A percentile compares a stretch with the other conserved stretches of the same genome.
Conservation (phyloP, 2,888 invertebrate genomes). For the Lutraria lutraria region DNA sequence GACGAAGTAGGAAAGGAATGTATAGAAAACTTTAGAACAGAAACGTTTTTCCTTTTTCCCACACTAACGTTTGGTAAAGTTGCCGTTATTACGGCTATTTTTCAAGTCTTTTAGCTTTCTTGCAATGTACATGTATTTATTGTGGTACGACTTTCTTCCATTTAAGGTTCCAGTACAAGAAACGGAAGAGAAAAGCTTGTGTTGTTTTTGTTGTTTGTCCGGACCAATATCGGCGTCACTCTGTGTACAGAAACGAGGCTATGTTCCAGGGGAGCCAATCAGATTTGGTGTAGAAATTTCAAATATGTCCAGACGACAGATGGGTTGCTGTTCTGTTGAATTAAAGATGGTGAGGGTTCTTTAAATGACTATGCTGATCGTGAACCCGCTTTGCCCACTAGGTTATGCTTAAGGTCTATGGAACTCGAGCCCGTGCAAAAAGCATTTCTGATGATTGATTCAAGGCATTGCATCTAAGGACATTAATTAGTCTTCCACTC, state of each 20-base stretch:
- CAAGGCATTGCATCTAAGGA: too few relatives aligned
- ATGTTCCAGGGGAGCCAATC: conserved; percentile 97
- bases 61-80: too few relatives aligned
- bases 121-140: too few relatives aligned
- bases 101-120: too few relatives aligned
- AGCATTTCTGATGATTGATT: too few relatives aligned
- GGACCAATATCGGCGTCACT: conserved; percentile 95
- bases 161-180: conserved; percentile 88
- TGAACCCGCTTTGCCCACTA: not conserved
- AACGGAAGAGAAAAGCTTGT: conserved; percentile 90
- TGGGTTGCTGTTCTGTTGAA: conserved; percentile 94
- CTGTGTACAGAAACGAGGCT: conserved; percentile 95
- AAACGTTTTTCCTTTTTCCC: too few relatives aligned
- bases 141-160: not conserved
- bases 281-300: conserved; percentile 94
- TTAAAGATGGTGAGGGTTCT: conserved; percentile 90
- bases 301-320: conserved; percentile 94
- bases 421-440: too few relatives aligned
- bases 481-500: too few relatives aligned
- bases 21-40: too few relatives aligned
- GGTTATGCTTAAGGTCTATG: too few relatives aligned
- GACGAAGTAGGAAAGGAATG: too few relatives aligned
- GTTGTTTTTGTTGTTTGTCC: conserved; percentile 89
- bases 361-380: not conserved
- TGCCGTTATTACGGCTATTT: too few relatives aligned